phyloP scores from a whole-genome alignment of 2,113 vertebrate genomes.

The Aplodontia rufa region DNA sequence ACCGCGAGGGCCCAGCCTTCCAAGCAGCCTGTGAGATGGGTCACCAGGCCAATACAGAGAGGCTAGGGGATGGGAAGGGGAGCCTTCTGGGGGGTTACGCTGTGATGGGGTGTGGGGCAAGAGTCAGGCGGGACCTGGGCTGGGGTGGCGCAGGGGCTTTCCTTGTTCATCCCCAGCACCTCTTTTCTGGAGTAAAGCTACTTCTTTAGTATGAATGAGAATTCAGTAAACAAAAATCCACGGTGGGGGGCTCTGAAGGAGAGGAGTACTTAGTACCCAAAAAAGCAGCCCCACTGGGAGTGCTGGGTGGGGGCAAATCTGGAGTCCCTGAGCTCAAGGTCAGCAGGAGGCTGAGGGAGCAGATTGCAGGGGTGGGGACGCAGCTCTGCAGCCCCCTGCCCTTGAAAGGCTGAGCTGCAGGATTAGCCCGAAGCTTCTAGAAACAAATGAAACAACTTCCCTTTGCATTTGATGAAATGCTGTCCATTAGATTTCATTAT shows the following conservation, averaged over 20 bases:
- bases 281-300: neutral
- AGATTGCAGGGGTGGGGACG: neutral
- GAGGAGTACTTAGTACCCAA: neutral
- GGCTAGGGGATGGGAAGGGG: neutral
- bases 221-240: neutral
- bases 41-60: fast-evolving
- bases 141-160: no score
- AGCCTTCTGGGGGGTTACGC: neutral
- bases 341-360: neutral
- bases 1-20: neutral
- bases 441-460: neutral
- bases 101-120: neutral
- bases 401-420: neutral
- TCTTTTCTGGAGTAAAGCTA: neutral
- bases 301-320: neutral
- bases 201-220: neutral
- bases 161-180: neutral
- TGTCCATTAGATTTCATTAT: neutral
- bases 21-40: neutral
- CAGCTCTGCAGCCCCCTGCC: fast-evolving
- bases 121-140: neutral
- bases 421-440: neutral
- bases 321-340: neutral
- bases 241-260: neutral
- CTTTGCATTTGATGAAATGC: neutral